Evolutionary conservation across 2,113 vertebrate species (phyloP).

Genomic region (Leptobrachium leishanense): DNA sequence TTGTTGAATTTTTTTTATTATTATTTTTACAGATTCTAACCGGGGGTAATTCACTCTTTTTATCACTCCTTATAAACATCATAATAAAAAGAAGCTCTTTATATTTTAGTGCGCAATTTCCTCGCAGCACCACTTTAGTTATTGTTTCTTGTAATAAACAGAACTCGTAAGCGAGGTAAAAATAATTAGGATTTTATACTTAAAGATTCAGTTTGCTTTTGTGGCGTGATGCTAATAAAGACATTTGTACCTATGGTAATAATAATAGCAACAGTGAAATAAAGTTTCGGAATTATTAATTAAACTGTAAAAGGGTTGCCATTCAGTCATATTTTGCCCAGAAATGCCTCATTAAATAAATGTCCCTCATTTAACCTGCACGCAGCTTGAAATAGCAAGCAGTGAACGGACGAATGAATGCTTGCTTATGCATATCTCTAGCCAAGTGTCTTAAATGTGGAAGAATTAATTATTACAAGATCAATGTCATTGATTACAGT

Average conservation of each 20-base stretch:
- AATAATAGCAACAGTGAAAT: constrained; percentile 21
- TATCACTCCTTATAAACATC: constrained; percentile 9
- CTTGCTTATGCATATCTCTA: not conserved
- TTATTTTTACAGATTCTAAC: not conserved
- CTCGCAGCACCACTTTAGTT: not conserved
- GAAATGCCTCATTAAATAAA: constrained; percentile 12
- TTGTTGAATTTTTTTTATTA: not conserved
- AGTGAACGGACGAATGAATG: not conserved
- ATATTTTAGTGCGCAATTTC: constrained; percentile 1
- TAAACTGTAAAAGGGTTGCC: constrained; percentile 9
- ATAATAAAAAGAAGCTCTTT: constrained; percentile 18
- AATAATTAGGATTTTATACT: constrained; percentile 14
- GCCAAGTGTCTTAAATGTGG: not conserved
- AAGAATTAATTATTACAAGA: no score
- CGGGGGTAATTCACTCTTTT: not conserved
- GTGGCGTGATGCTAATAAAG: constrained; percentile 8
- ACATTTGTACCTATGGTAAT: not conserved
- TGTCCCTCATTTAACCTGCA: not conserved
- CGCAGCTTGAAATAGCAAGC: not conserved
- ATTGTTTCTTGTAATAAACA: constrained; percentile 9
- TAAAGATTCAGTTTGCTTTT: not conserved
- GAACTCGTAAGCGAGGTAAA: constrained; percentile 1
- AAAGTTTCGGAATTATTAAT: constrained; percentile 10
- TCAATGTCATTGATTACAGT: no score
- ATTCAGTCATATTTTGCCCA: not conserved